Evolutionary conservation across 2,113 vertebrate genomes (phyloP).

Genomic region (Scytalopus superciliaris): DNA sequence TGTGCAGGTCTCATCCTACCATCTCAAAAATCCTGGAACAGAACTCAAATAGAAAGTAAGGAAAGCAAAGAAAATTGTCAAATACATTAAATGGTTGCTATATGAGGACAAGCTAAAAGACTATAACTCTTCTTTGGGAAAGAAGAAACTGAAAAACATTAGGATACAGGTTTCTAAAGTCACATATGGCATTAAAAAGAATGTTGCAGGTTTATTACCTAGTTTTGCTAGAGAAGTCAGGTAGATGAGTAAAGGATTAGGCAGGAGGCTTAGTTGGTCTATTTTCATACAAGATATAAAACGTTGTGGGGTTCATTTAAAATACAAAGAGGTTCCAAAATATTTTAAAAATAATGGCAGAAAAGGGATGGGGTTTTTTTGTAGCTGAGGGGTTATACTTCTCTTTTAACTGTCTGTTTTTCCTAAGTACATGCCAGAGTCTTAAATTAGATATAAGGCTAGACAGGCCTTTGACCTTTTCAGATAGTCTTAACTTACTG

Average conservation of each 20-base stretch:
- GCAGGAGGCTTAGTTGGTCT: neutral
- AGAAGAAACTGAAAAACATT: neutral
- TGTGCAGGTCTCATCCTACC: accelerated
- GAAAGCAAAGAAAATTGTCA: neutral
- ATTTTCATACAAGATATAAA: neutral
- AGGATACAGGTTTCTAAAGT: neutral
- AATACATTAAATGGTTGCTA: accelerated
- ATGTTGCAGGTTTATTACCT: neutral
- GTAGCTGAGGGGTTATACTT: neutral
- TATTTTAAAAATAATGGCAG: neutral
- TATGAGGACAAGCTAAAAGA: neutral
- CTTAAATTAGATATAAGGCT: neutral
- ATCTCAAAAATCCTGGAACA: neutral
- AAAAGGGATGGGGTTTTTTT: accelerated
- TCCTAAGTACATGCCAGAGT: neutral
- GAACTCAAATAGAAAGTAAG: neutral
- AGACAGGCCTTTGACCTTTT: neutral
- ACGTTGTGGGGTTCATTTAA: neutral
- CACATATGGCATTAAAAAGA: neutral
- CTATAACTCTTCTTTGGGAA: neutral
- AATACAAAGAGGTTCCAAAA: neutral
- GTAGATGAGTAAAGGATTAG: neutral
- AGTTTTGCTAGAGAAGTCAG: neutral
- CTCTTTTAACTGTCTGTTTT: neutral
- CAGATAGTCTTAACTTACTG: neutral